phyloP scores from a whole-genome alignment of 2,797 vertebrate species.

The Rhinatrema bivittatum region DNA sequence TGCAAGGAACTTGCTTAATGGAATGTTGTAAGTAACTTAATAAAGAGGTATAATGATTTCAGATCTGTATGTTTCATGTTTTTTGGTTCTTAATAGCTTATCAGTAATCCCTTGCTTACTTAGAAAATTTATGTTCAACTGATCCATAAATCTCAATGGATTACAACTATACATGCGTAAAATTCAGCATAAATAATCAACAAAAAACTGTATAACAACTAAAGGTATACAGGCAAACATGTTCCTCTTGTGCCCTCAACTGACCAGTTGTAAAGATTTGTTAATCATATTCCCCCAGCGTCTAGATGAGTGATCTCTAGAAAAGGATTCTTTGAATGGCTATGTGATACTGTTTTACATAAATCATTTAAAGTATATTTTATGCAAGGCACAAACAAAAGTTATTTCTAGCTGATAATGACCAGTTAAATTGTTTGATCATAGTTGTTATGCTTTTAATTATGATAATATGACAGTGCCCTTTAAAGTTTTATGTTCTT shows the following conservation, averaged over 20 bases:
- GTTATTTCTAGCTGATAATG: neutral
- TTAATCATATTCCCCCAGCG: conserved; percentile 8
- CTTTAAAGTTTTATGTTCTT: neutral
- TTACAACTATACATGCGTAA: too few relatives aligned
- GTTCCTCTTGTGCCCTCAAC: conserved; percentile 3
- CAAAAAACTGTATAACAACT: too few relatives aligned
- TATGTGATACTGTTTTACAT: conserved; percentile 6
- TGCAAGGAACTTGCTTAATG: neutral
- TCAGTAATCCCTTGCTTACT: conserved; percentile 2
- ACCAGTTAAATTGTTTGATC: neutral
- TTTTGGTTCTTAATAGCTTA: neutral
- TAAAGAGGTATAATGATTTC: neutral
- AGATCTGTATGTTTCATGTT: neutral
- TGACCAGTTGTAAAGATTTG: conserved; percentile 9
- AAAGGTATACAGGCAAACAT: too few relatives aligned
- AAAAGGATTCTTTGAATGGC: conserved; percentile 3
- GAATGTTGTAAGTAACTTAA: neutral
- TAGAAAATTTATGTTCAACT: too few relatives aligned
- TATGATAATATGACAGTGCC: neutral
- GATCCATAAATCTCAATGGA: too few relatives aligned
- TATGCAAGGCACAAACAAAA: conserved; percentile 7
- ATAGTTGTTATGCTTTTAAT: conserved; percentile 1
- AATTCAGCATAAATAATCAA: too few relatives aligned
- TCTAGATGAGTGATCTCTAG: neutral
- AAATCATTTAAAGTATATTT: conserved; percentile 6